Base-by-base conservation (phyloP, 1,140 invertebrate genomes). In the Drosophila arawakana region DNA sequence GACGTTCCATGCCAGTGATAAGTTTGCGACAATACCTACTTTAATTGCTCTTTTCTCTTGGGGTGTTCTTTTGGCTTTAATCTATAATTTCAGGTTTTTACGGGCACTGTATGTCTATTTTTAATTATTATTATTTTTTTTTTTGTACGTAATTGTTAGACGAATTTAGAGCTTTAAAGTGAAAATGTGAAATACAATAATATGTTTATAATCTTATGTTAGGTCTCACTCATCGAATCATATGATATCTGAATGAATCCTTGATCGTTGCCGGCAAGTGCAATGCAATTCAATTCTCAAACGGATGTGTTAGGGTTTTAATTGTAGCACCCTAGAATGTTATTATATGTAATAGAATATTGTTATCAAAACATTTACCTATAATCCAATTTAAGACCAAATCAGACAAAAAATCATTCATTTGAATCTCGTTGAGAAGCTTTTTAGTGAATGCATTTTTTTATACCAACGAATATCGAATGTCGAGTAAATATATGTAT, bases 1-100 rank as follows among this genome's bases (percentile, higher is more conserved):
- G 59, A 50, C 69, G 9, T 49, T 71, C 30, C 58, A 62, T 77
- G 77, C 74, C 80, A 81, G 81, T 83, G 81, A 83, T 83, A 55
- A 44, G 68, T 47, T 71, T n/a, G 55, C 15, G 58, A n/a, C 39
- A 52, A 61, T 15, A 11, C 30, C 7, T 3, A 2, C 30, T 35
- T 58, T 18, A 25, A 37, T 44, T 37, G 5, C 4, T 44, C 25
- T 35, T 34, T 18, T 18, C 11, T 47, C 1, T 35, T 44, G 30
- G 44, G 44, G 44, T 61, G 59, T 62, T 62, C 47, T 39, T 15
- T 37, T 63, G 30, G 47, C n/a, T 30, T 10, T 41, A 54, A 50
- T 50, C 18, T 52, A 8, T 13, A 37, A 37, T 52, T 63, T 63
- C 47, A 30, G 49, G 61, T 43, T 63, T 47, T 9, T 47, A 35